A percentile compares a stretch with the other conserved stretches of the same genome.
Conservation (phyloP, 2,113 vertebrate species). For the Spizaetus ornatus region DNA sequence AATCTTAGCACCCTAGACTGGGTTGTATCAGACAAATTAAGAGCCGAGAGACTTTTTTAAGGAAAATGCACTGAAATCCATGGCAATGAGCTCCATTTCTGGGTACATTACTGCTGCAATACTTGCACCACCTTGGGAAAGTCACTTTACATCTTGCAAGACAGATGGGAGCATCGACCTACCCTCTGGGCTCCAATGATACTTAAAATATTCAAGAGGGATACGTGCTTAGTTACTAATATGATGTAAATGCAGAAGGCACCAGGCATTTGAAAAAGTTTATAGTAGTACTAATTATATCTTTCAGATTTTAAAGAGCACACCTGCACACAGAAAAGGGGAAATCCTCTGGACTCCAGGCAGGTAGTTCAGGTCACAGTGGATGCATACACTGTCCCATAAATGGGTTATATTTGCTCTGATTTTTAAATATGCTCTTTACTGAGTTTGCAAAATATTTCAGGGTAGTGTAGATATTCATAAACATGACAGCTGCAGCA, state of each 20-base stretch:
- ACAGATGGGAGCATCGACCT: not conserved
- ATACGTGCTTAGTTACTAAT: not conserved
- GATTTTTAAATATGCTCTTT: not conserved
- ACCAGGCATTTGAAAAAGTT: not conserved
- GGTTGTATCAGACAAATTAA: not conserved
- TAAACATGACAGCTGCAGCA: not conserved
- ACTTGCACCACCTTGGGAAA: not conserved
- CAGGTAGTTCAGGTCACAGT: not conserved
- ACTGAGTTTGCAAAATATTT: not conserved
- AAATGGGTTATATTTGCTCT: not conserved
- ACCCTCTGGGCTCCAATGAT: not conserved
- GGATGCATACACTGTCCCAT: not conserved
- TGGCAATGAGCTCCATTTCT: not conserved
- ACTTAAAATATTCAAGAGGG: slow-evolving; percentile 24
- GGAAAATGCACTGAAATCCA: not conserved
- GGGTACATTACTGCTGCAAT: not conserved
- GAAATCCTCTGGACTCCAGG: not conserved
- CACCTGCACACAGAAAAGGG: not conserved
- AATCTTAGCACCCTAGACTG: not conserved
- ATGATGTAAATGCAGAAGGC: not conserved
- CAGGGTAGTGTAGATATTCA: not conserved
- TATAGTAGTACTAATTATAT: not conserved
- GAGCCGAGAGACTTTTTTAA: not conserved
- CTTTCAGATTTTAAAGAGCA: not conserved
- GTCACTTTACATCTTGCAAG: not conserved